Evolutionary conservation across 2,888 invertebrate genomes (phyloP).

Genomic region (Doris montereyensis): DNA sequence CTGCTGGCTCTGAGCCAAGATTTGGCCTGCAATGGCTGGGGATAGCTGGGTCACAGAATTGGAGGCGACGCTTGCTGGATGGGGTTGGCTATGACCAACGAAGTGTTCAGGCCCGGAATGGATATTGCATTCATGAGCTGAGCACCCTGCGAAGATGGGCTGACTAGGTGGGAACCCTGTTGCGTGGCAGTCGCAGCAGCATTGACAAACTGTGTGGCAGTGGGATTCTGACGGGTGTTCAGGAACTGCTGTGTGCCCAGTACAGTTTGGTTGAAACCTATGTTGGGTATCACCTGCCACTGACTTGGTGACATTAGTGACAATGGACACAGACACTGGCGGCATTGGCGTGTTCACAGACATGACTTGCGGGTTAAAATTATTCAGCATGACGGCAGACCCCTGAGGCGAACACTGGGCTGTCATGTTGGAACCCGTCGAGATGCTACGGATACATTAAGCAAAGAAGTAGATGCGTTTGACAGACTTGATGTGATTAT

Average conservation of each 20-base stretch:
- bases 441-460: too few relatives aligned
- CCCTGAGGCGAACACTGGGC: slow-evolving; percentile 17
- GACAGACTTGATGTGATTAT: too few relatives aligned
- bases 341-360: slow-evolving; percentile 63
- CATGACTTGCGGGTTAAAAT: slow-evolving; percentile 50
- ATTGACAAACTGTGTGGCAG: slow-evolving; percentile 15
- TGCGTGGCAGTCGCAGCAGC: slow-evolving; percentile 1
- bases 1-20: slow-evolving; percentile 34
- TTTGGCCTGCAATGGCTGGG: slow-evolving; percentile 38
- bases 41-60: slow-evolving; percentile 34
- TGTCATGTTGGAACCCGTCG: too few relatives aligned
- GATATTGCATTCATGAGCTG: slow-evolving; percentile 46
- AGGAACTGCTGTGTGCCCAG: slow-evolving; percentile 26
- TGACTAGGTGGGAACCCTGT: too few relatives aligned
- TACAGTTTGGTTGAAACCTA: slow-evolving; percentile 49
- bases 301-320: slow-evolving; percentile 65
- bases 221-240: background rate
- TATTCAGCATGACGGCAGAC: slow-evolving; percentile 48
- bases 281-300: slow-evolving; percentile 68
- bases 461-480: too few relatives aligned
- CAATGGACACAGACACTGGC: slow-evolving; percentile 62
- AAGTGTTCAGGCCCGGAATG: slow-evolving; percentile 43
- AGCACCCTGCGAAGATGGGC: slow-evolving; percentile 8
- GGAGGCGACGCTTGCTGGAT: slow-evolving; percentile 39
- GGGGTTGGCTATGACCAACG: slow-evolving; percentile 42